Evolutionary conservation across 2,797 vertebrate genomes (phyloP), one percentile per base, ranked within the genome.

Genomic region (Lacerta bilineata): DNA sequence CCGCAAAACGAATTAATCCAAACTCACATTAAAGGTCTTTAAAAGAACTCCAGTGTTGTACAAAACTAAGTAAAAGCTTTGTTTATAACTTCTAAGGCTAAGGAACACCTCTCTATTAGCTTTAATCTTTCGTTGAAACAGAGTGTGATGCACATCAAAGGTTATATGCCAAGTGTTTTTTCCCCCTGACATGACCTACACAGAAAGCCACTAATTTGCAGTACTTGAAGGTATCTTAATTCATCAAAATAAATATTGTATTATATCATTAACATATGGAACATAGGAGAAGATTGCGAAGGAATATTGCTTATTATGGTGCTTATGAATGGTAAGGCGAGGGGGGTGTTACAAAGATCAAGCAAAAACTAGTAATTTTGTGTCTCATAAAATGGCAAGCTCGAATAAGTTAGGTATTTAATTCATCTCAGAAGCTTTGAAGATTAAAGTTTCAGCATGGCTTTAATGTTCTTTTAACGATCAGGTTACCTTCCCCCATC

Each of bases 311-410:
- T 15, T 80, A 90, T 92, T 83, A 76, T 85, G 46, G 64, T 27
- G 76, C 88, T 93, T 88, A 86, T 89, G 66, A n/a, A n/a, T 55
- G 84, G 80, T 50, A 43, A 71, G 85, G 78, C 72, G 59, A 17
- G 86, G 20, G 46, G 89, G 72, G 68, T 85, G 78, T 87, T 85
- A 91, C 75, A 80, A 76, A 91, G 84, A 90, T 91, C 88, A 93
- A 93, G 90, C 88, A 83, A 90, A 87, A 77, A 46, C 66, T 15
- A 89, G n/a, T 81, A 85, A 46, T 89, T 88, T 85, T 17, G 2
- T 59, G n/a, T 46, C 88, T 94, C 80, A 27, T 91, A 91, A 94
- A 95, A 92, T 0, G 27, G 50, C 23, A 83, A 88, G 79, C 81
- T 89, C 84, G 85, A 61, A n/a, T 55, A 80, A 90, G 61, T 84